Base-by-base conservation (phyloP, 2,888 invertebrate species). In the Yponomeuta malinellus region DNA sequence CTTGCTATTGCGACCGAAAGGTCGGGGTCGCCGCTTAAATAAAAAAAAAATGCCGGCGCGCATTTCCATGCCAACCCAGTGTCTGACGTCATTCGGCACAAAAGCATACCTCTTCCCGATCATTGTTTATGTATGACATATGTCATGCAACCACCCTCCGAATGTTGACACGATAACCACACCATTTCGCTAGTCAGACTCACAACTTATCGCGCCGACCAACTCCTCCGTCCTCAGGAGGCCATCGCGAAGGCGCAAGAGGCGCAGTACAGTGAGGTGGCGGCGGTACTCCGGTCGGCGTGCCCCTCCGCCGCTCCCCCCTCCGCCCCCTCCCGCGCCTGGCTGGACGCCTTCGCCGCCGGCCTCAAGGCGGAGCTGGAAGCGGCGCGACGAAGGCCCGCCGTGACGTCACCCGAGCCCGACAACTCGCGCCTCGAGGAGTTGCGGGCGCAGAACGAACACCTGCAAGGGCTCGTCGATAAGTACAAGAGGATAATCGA, bases 401-500 rank as follows among this genome's bases (percentile, higher is more conserved):
- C 52, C 31, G 31, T 33, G 37, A 63, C 48, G 65, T 43, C 70
- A 43, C 12, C 66, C 66, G 68, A 37, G 5, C 43, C 43, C 43
- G 63, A 63, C 63, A 37, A 63, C 15, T 9, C 63, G 10, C 5
- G 37, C 5, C 37, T 93, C 73, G 79, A 85, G 70, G 94, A 95
- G 63, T 83, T 95, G 72, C 83, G 88, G 72, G 86, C 92, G 75
- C 93, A 95, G 81, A 95, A 95, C 82, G 92, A 93, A 77, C 94
- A 94, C 76, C 86, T 96, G 75, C 94, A 94, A 78, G 89, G 89
- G 66, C 92, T 94, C 80, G 94, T 95, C 70, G 93, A 93, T 74
- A 94, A 96, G 83, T 96, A 96, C 81, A 95, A 96, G 86, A 93
- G 90, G 79, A 94, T 96, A 76, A 96, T 97, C 74, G 94, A 94